A percentile compares a stretch with the other conserved stretches of the same genome.
Evolutionary conservation across 2,113 vertebrate species (phyloP).

Genomic region (Oreochromis spilurus): DNA sequence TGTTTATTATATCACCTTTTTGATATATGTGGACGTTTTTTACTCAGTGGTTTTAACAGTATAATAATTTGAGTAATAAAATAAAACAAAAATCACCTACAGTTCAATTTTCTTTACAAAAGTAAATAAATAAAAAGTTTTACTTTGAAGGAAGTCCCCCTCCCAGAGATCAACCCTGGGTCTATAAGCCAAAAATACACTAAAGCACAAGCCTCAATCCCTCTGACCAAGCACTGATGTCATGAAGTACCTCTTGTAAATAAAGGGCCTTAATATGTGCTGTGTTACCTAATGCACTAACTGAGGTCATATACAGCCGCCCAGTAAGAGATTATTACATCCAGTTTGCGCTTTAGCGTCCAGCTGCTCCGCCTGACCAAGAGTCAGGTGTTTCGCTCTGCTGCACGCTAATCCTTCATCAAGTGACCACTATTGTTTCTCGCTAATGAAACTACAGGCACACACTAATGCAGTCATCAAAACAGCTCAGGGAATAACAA

Average conservation of each 20-base stretch:
- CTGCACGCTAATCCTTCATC: slow-evolving; percentile 31
- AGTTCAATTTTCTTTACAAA: not conserved
- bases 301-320: not conserved
- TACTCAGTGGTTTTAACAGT: not conserved
- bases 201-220: not conserved
- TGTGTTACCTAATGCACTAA: slow-evolving; percentile 2
- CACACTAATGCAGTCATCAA: not conserved
- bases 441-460: slow-evolving; percentile 7
- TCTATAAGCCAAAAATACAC: not conserved
- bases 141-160: not conserved
- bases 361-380: slow-evolving; percentile 18
- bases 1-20: not conserved
- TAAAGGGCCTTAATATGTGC: slow-evolving; percentile 4
- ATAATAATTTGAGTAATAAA: not conserved
- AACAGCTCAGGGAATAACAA: not conserved
- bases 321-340: not conserved
- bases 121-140: not conserved
- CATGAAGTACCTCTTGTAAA: not conserved
- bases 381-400: slow-evolving; percentile 31
- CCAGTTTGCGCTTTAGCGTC: not conserved
- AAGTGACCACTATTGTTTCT: slow-evolving; percentile 25
- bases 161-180: not conserved
- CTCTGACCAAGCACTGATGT: slow-evolving; percentile 6
- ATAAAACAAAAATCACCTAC: not conserved
- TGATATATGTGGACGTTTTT: not conserved